Conservation (phyloP, 2,888 invertebrate genomes). For the Erannis defoliaria region DNA sequence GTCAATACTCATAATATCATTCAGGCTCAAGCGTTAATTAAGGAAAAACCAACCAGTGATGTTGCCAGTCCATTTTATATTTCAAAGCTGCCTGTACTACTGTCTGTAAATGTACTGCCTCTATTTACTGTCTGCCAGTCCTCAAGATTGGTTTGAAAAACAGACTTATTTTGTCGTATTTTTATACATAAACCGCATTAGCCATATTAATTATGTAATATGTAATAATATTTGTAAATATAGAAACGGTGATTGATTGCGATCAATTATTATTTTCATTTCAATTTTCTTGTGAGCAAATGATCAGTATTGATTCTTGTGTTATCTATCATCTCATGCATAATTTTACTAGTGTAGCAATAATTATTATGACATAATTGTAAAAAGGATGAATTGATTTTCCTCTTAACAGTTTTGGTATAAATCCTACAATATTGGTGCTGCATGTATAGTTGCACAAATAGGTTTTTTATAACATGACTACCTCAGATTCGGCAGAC, state of each 20-base stretch:
- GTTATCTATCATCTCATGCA: conserved; percentile 47
- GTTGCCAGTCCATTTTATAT: conserved; percentile 52
- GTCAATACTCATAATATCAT: conserved; percentile 81
- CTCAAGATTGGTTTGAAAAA: conserved; percentile 53
- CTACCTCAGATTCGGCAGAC: conserved; percentile 83
- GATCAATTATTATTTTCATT: conserved; percentile 51
- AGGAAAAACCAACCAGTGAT: conserved; percentile 49
- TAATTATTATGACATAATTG: conserved; percentile 34
- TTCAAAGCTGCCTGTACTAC: conserved; percentile 43
- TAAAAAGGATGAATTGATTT: conserved; percentile 36
- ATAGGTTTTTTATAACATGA: conserved; percentile 64
- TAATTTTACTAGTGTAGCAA: conserved; percentile 42
- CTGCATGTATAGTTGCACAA: conserved; percentile 63
- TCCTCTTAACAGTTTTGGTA: conserved; percentile 30
- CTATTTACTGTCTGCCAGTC: conserved; percentile 65
- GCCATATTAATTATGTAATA: conserved; percentile 63
- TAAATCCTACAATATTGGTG: conserved; percentile 55
- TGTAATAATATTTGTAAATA: conserved; percentile 71
- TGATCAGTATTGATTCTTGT: conserved; percentile 57
- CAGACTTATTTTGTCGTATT: conserved; percentile 52
- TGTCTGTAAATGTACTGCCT: too few relatives aligned
- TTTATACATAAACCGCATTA: conserved; percentile 61
- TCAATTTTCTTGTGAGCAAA: conserved; percentile 50
- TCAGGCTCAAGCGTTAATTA: conserved; percentile 68
- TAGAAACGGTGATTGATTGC: conserved; percentile 52